Conservation (phyloP, 2,888 invertebrate genomes). For the Coecobrya sp. region DNA sequence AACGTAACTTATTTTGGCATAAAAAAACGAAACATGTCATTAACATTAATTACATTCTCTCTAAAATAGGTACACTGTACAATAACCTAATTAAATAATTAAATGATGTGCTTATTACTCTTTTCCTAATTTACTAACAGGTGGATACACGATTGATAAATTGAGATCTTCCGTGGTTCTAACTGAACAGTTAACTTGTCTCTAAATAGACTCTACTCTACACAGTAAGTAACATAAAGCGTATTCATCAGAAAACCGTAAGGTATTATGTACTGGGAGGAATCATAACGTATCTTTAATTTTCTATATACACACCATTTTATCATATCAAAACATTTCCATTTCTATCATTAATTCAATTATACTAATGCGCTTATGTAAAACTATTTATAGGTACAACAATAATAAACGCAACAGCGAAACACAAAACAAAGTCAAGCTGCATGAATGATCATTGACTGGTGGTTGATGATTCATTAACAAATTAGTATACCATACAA, state of each 20-base stretch:
- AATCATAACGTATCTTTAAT: neutral
- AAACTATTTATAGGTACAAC: neutral
- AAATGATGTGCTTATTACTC: neutral
- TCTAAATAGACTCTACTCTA: conserved; percentile 27
- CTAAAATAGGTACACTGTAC: neutral
- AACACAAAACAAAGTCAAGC: neutral
- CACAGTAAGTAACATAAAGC: conserved; percentile 40
- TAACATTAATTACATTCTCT: neutral
- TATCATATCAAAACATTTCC: neutral
- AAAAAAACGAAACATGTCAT: neutral
- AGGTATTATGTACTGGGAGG: conserved; percentile 12
- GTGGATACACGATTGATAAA: conserved; percentile 36
- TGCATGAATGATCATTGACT: neutral
- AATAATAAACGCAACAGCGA: neutral
- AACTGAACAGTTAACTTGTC: conserved; percentile 1
- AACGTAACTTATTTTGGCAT: neutral
- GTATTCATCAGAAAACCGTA: conserved; percentile 27
- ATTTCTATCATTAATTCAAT: neutral
- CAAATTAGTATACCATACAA: neutral
- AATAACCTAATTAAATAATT: neutral
- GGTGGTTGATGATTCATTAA: neutral
- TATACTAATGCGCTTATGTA: too few relatives aligned
- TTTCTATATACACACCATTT: neutral
- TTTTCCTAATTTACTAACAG: neutral
- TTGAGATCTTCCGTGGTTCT: conserved; percentile 51